Base-by-base conservation (phyloP, 2,797 vertebrate species). In the Cuculus canorus region DNA sequence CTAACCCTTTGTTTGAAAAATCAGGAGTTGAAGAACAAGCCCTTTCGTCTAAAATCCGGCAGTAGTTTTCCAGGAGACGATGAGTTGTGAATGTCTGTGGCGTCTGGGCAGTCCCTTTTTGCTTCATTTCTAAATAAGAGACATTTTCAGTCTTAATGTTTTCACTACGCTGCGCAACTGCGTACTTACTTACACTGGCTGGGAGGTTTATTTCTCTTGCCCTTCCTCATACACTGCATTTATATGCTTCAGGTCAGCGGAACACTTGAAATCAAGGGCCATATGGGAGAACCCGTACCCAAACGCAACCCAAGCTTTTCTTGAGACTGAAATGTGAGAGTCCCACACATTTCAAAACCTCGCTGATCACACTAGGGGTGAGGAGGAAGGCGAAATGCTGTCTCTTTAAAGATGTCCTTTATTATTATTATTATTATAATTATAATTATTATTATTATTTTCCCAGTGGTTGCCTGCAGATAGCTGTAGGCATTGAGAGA, bases 401-500 rank as follows among this genome's bases (percentile, higher is more conserved):
- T 98, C 98, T 98, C 98, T 98, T 97, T 98, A 98, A 98, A 98
- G 97, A 97, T 97, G 97, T 98, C 97, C 95, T 97, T 98, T 97
- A 60, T 92, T 64, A 61, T 88, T 92, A 91, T 95, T 48, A 43
- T 97, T 94, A 37, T 84, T 64, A 50, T 97, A 96, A 30, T 84
- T 64, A 50, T 97, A 96, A 30, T 87, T 78, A 71, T 97, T 96
- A 61, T 93, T 84, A 82, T 96, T 96, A 93, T 95, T 96, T 96
- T 96, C 93, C 91, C 95, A 94, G 94, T 96, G 97, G 98, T 98
- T 97, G 97, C 98, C 96, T 96, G 91, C 94, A 89, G 98, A 72
- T 98, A 98, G 97, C 96, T 98, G 98, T 91, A 39, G 96, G 98
- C 98, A 98, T 98, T 98, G 98, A 98, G 98, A 98, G 98, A 98